Conservation (phyloP, 2,797 vertebrate genomes). For the Paratrypauchen microcephalus region DNA sequence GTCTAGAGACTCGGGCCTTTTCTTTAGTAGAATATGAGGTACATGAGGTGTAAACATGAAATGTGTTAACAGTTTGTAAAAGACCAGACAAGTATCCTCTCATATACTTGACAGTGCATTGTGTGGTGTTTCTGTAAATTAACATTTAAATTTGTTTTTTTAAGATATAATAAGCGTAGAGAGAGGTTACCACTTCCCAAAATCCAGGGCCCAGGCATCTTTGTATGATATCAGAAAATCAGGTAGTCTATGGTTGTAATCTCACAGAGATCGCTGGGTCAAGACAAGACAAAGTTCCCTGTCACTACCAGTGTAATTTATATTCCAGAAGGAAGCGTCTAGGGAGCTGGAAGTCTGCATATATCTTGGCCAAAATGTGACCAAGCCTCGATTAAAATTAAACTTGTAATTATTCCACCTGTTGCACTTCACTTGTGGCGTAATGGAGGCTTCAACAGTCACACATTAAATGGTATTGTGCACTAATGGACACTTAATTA, state of each 20-base stretch:
- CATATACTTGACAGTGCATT: background rate
- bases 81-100: background rate
- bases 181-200: too few species aligned
- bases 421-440: constrained; percentile 14
- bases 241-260: too few species aligned
- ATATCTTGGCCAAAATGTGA: background rate
- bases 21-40: background rate
- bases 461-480: constrained; percentile 34
- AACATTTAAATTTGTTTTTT: too few species aligned
- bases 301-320: background rate
- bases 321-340: background rate
- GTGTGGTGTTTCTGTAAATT: background rate
- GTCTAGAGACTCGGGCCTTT: constrained; percentile 55
- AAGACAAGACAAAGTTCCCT: too few species aligned
- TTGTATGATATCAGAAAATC: too few species aligned
- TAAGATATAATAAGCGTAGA: too few species aligned
- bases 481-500: constrained; percentile 48
- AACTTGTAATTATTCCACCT: background rate
- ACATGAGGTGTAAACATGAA: background rate
- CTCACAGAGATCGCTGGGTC: too few species aligned
- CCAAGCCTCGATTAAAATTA: background rate
- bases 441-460: constrained; percentile 21
- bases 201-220: too few species aligned
- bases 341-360: background rate
- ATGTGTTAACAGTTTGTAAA: background rate